These are phyloP conservation scores for Pseudomugil tenellus DNA, from an alignment of 2,797 vertebrate species.

Conservation along the genomic window DNA sequence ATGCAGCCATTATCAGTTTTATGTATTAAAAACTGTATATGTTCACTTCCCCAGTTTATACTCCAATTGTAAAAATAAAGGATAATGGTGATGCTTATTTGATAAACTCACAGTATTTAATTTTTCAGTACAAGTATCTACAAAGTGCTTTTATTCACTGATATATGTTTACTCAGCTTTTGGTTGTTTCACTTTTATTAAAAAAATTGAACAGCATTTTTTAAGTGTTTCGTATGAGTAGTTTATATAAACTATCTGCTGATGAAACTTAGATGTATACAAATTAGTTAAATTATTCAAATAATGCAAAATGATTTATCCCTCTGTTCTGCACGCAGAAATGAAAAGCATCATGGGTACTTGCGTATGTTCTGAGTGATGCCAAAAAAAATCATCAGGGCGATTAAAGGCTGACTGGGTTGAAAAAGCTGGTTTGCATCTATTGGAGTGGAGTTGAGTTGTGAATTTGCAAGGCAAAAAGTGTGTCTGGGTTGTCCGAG, in stretches of 20 bases:
- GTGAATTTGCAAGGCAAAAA: slow-evolving; percentile 79
- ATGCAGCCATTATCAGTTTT: not conserved
- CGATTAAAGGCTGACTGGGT: slow-evolving; percentile 30
- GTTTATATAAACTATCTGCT: not conserved
- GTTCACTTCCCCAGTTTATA: not conserved
- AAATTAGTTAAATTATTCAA: not conserved
- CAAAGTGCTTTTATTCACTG: not conserved
- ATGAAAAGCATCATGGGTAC: not conserved
- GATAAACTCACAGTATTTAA: not conserved
- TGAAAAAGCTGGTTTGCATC: slow-evolving; percentile 67
- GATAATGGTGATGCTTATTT: not conserved
- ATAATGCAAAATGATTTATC: not conserved
- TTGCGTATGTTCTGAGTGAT: slow-evolving; percentile 6
- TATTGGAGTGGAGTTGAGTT: slow-evolving; percentile 48
- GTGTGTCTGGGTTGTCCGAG: slow-evolving; percentile 19
- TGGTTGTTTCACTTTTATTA: not conserved
- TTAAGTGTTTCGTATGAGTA: not conserved
- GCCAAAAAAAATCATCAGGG: slow-evolving; percentile 5
- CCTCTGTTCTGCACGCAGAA: not conserved
- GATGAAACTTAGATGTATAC: not conserved
- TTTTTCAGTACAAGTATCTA: not conserved
- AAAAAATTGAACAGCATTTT: not conserved
- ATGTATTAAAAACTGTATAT: not conserved
- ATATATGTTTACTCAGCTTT: not conserved
- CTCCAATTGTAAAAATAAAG: not conserved